Percentiles rank a stretch among this genome's conserved stretches.
Conservation (phyloP, 1,140 invertebrate species). For the Monochamus saltuarius region DNA sequence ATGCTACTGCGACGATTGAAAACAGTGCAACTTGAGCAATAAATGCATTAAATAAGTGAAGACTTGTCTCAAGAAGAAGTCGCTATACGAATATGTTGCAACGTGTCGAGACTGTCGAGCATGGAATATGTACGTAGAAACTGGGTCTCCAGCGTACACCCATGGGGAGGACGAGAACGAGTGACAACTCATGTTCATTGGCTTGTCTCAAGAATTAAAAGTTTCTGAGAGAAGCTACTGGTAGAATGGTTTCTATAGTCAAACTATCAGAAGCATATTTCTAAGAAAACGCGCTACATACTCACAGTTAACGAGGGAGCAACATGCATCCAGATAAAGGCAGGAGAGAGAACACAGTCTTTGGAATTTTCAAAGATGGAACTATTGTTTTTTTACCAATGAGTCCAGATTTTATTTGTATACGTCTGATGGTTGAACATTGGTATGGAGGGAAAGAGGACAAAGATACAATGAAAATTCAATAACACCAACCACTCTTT, state of each 20-base stretch:
- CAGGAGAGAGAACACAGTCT: not conserved
- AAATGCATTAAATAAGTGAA: too few relatives aligned
- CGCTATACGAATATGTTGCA: too few relatives aligned
- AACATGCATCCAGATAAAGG: not conserved
- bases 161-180: not conserved
- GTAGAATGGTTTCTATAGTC: not conserved
- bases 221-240: not conserved
- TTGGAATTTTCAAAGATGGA: not conserved
- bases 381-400: not conserved
- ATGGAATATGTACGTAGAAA: not conserved
- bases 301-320: too few relatives aligned
- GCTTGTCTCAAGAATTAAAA: not conserved
- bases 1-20: not conserved
- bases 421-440: not conserved
- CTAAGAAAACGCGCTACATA: too few relatives aligned
- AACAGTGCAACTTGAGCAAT: not conserved
- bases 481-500: too few relatives aligned
- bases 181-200: not conserved
- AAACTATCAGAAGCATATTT: too few relatives aligned
- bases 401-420: not conserved
- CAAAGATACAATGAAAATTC: not conserved
- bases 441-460: conserved; percentile 1
- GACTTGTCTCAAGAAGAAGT: too few relatives aligned
- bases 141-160: not conserved
- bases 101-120: too few relatives aligned